Base-by-base conservation (phyloP, 2,797 vertebrate species). In the Falco concolor region DNA sequence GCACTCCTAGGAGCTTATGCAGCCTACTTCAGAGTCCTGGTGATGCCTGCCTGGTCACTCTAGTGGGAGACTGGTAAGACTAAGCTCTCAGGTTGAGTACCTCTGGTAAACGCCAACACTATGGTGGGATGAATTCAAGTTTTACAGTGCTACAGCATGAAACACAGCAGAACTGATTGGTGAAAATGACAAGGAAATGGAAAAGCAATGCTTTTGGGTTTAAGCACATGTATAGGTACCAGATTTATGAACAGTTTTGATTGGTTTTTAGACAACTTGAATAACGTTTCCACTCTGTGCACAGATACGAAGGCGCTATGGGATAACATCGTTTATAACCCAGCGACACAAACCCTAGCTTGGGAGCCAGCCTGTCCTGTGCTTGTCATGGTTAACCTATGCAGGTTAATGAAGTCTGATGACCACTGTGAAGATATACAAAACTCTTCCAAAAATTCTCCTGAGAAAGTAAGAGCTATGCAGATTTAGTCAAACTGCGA, bases 341-440 rank as follows among this genome's bases (percentile, higher is more conserved):
- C 97, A 5, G 68, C 3, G 3, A 96, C 92, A 79, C 95, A 96
- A 94, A 96, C 90, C 2, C 85, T 98, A 57, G 87, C 95, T 38
- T 98, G 98, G 98, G 94, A 97, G 78, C 96, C 97, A 16, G 47
- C 86, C 67, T 98, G 98, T 72, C 98, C 98, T 10, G 75, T 98
- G 50, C 83, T 85, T 18, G 98, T 96, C 74, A 72, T 3, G 5
- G 96, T 98, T 73, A 97, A 96, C 75, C 95, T 98, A 4, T 98
- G 98, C 94, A 97, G 96, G 95, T 80, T 94, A 89, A 90, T 38
- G 42, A 88, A 84, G 50, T 95, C 47, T 0, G 82, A 92, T 1
- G 14, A 95, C 49, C 27, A 47, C 36, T 98, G 98, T 91, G 89
- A 88, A 36, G 94, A 97, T 50, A 93, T 98, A 93, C 84, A 93